A percentile compares a stretch with the other conserved stretches of the same genome.
Conservation (phyloP, 2,113 vertebrate species). For the Callospermophilus lateralis region DNA sequence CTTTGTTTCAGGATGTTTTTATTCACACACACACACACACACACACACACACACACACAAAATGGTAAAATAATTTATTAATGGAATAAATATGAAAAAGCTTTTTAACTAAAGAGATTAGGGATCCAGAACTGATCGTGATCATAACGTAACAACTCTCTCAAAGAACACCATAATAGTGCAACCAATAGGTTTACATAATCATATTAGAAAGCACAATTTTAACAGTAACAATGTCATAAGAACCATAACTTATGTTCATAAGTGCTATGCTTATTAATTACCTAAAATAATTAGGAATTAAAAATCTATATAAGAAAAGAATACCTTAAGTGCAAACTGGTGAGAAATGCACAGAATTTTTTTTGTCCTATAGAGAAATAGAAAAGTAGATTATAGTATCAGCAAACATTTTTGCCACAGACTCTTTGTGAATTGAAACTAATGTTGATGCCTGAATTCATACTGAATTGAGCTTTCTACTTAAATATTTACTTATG, state of each 20-base stretch:
- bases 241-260: background rate
- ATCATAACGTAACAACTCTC: background rate
- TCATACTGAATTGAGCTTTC: background rate
- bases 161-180: background rate
- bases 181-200: background rate
- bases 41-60: background rate
- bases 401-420: too few species aligned
- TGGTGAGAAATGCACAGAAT: background rate
- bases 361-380: background rate
- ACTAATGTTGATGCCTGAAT: background rate
- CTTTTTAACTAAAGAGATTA: background rate
- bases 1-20: background rate
- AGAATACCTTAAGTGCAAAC: background rate
- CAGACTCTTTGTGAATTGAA: background rate
- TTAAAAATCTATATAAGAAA: background rate
- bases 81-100: background rate
- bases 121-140: background rate
- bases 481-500: background rate
- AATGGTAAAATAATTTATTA: background rate
- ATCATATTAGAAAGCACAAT: background rate
- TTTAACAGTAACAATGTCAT: background rate
- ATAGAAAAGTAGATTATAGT: too few species aligned
- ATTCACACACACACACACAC: too few species aligned
- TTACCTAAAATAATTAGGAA: background rate
- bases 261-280: background rate